Evolutionary conservation across 2,888 invertebrate species (phyloP).

Genomic region (Ptilodon capucinus): DNA sequence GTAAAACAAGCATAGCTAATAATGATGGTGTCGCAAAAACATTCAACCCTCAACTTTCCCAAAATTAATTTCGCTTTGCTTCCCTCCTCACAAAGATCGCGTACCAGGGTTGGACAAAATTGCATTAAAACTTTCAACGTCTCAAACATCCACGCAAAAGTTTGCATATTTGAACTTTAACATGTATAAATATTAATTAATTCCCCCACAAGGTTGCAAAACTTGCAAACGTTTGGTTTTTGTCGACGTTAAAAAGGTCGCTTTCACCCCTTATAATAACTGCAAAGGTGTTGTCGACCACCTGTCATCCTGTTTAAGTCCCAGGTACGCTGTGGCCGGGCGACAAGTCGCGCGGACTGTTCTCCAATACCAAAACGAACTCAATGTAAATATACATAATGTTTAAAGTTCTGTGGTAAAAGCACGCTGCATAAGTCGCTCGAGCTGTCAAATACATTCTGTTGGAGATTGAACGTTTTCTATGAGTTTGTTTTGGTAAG

Average conservation of each 20-base stretch:
- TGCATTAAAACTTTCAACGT: not conserved
- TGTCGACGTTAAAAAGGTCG: conserved; percentile 18
- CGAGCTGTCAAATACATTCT: no score
- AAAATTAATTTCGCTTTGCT: not conserved
- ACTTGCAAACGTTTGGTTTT: conserved; percentile 6
- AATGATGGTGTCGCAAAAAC: not conserved
- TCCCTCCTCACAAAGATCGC: not conserved
- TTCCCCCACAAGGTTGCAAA: not conserved
- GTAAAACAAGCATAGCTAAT: not conserved
- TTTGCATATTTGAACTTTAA: not conserved
- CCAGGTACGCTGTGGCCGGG: no score
- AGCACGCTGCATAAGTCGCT: no score
- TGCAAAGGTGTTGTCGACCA: conserved; percentile 42
- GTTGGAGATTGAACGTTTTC: no score
- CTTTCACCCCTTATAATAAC: conserved; percentile 18
- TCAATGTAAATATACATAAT: no score
- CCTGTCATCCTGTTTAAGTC: conserved; percentile 45
- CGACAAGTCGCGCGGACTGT: no score
- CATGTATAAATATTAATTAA: not conserved
- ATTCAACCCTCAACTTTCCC: not conserved
- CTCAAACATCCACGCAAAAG: not conserved
- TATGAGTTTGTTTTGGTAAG: no score
- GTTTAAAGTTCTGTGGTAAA: no score
- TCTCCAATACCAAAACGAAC: no score
- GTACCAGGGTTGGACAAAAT: no score